A percentile compares a stretch with the other conserved stretches of the same genome.
Conservation (phyloP, 2,113 vertebrate species). For the Pycnonotus jocosus region DNA sequence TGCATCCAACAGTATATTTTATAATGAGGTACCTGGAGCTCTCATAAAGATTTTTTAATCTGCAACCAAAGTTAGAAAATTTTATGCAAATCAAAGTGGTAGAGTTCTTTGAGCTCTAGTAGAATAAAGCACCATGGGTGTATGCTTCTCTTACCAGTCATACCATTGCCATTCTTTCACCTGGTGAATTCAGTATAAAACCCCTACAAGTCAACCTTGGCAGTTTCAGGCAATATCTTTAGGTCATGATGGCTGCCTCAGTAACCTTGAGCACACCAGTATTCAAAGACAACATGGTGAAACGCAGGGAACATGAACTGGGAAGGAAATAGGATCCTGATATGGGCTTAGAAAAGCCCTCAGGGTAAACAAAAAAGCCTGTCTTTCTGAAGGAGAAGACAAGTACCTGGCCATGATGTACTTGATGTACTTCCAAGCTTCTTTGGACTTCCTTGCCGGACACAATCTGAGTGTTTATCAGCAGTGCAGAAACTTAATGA, state of each 20-base stretch:
- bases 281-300: neutral
- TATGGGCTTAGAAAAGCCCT: neutral
- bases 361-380: neutral
- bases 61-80: neutral
- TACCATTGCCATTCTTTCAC: neutral
- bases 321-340: neutral
- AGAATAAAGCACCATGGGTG: neutral
- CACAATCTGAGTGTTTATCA: neutral
- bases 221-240: neutral
- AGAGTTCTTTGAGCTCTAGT: neutral
- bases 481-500: neutral
- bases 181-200: neutral
- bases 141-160: neutral
- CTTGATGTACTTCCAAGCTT: neutral
- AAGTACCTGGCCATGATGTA: neutral
- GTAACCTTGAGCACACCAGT: neutral
- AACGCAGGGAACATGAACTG: neutral
- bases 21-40: neutral
- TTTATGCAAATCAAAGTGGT: neutral
- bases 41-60: neutral
- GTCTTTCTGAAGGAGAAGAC: neutral
- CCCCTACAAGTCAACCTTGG: neutral
- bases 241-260: neutral
- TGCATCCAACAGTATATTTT: neutral
- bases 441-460: neutral